Evolutionary conservation across 2,888 invertebrate species (phyloP).

Genomic region (Chouioia cunea): DNA sequence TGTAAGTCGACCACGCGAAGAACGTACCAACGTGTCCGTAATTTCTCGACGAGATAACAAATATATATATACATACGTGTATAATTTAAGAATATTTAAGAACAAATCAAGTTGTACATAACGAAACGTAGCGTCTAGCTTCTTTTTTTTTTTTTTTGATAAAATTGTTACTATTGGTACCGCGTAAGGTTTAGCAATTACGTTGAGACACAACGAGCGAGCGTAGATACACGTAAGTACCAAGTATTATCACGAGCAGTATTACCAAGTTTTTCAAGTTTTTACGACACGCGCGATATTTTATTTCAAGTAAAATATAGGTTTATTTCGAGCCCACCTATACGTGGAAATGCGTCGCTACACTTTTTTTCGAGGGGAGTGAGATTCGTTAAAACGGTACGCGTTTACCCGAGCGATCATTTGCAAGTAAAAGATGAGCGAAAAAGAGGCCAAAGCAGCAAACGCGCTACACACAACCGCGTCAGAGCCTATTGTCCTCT

Average conservation of each 20-base stretch:
- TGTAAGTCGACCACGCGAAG: neutral
- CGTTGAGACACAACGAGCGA: neutral
- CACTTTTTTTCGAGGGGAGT: too few species aligned
- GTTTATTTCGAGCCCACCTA: too few species aligned
- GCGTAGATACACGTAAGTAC: neutral
- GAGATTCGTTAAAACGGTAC: too few species aligned
- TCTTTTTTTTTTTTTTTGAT: neutral
- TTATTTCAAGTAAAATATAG: neutral
- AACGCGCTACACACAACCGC: too few species aligned
- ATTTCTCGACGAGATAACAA: neutral
- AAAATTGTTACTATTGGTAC: neutral
- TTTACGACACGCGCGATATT: conserved; percentile 34
- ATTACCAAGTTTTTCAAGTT: conserved; percentile 37
- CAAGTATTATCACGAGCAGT: conserved; percentile 42
- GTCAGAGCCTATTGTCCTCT: too few species aligned
- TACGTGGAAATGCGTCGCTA: too few species aligned
- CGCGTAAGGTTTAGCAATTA: neutral
- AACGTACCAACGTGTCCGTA: conserved; percentile 30
- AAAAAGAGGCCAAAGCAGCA: too few species aligned
- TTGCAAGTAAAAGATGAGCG: too few species aligned
- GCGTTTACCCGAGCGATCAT: too few species aligned
- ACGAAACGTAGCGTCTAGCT: conserved; percentile 3
- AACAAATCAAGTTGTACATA: conserved; percentile 15
- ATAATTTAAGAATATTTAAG: neutral
- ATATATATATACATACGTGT: too few species aligned